These are phyloP conservation scores for Drosophila pallidifrons DNA, from an alignment of 1,140 invertebrate species.

Conservation along the genomic window DNA sequence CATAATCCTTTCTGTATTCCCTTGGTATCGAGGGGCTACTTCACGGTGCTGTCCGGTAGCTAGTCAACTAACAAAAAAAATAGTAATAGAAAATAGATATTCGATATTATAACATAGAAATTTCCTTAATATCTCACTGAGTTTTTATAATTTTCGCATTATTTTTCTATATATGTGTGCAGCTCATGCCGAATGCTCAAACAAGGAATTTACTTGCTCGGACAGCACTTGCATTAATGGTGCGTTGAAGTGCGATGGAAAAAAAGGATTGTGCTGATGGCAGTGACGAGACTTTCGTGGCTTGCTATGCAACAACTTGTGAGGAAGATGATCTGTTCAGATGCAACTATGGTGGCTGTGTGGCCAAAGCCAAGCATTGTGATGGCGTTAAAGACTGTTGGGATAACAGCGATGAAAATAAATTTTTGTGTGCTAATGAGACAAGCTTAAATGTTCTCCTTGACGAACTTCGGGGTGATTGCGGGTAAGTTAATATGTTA, in stretches of 20 bases:
- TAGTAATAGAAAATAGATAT: no score
- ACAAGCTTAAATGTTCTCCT: background rate
- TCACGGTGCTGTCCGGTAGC: no score
- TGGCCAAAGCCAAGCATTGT: background rate
- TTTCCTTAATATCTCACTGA: no score
- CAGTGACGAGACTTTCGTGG: constrained; percentile 88
- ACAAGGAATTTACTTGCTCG: constrained; percentile 10
- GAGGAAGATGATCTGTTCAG: constrained; percentile 4
- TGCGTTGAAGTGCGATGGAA: constrained; percentile 40
- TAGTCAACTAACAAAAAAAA: no score
- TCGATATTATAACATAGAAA: no score
- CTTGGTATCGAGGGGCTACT: no score
- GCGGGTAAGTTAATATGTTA: constrained; percentile 28
- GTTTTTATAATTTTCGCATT: background rate
- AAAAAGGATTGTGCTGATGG: constrained; percentile 87
- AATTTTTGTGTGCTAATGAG: constrained; percentile 8
- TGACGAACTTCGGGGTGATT: constrained; percentile 1
- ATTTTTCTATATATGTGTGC: background rate
- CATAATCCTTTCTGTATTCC: no score
- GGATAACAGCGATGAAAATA: constrained; percentile 47
- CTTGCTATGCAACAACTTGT: constrained; percentile 20
- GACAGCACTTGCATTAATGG: background rate
- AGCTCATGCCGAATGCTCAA: background rate
- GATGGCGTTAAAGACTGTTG: constrained; percentile 23
- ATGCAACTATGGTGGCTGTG: constrained; percentile 51